phyloP scores from a whole-genome alignment of 2,888 invertebrate species.

The Erpobdella octoculata region DNA sequence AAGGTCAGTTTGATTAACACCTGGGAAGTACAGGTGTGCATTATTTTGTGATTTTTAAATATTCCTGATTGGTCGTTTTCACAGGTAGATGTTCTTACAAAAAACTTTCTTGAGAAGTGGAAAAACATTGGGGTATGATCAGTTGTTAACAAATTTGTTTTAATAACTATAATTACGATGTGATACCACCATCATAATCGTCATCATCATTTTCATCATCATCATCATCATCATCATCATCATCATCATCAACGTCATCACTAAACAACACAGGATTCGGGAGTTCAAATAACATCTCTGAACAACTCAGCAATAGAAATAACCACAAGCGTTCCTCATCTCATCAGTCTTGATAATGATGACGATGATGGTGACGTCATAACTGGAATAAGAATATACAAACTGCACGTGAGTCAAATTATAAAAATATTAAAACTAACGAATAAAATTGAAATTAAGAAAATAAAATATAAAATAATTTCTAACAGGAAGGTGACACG shows the following conservation, averaged over 20 bases:
- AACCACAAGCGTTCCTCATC: not conserved
- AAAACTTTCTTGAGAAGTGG: constrained; percentile 22
- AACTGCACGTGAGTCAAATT: not conserved
- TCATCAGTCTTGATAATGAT: constrained; percentile 3
- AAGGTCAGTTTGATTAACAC: no score
- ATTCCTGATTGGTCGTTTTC: not conserved
- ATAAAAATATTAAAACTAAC: not conserved
- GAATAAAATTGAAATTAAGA: no score
- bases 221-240: constrained; percentile 19
- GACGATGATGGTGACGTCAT: not conserved
- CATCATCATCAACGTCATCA: constrained; percentile 7
- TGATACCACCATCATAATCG: constrained; percentile 20
- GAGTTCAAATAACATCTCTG: not conserved
- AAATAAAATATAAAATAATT: not conserved
- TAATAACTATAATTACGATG: not conserved
- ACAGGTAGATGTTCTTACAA: constrained; percentile 11
- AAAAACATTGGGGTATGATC: constrained; percentile 7
- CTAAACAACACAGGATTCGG: not conserved
- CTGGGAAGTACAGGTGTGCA: no score
- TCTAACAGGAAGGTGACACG: not conserved
- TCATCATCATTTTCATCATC: constrained; percentile 7
- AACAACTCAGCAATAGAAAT: not conserved
- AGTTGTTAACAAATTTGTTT: no score
- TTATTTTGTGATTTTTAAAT: not conserved
- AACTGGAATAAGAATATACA: not conserved